Evolutionary conservation across 2,797 vertebrate genomes (phyloP), one percentile per base, ranked within the genome.

Genomic region (Pantherophis alleghaniensis): DNA sequence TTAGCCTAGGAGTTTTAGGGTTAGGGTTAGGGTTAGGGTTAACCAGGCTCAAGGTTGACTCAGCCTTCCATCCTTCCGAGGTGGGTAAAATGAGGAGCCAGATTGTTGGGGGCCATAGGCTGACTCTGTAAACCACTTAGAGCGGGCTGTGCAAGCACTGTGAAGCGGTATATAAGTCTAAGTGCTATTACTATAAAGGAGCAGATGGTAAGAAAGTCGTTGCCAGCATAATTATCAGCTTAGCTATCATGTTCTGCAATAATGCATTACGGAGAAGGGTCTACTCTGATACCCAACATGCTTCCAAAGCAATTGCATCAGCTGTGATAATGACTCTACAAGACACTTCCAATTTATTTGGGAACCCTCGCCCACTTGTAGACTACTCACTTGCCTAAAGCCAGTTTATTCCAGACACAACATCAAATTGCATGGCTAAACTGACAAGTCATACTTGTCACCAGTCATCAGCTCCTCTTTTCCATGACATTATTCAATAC

Each of bases 361-460:
- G 96, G 91, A 94, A 94, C 95, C 95, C 92, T 93, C 95, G 91
- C 97, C 97, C 97, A 97, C 94, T 97, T 96, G 96, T 94, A 97
- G 96, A 96, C 96, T 97, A 98, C 5, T 97, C 61, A 98, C 47
- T 51, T 51, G 97, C 95, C 97, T 98, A 97, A 97, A 94, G 97
- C 96, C 93, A 93, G 96, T 97, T 98, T 97, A 98, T 97, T 95
- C 96, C 96, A 97, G 97, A 97, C 96, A 97, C 86, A 89, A 96
- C 98, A 97, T 97, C 98, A 98, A 96, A 98, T 98, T 98, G 96
- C 96, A 97, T 95, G 96, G 97, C 96, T 98, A 98, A 95, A 97
- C 96, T 96, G 97, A 97, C 96, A 98, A 98, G 97, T 97, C 97
- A 97, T 94, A 96, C 96, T 97, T 98, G 97, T 98, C 97, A 95